A percentile compares a stretch with the other conserved stretches of the same genome.
phyloP scores from a whole-genome alignment of 2,888 invertebrate genomes.

The Digitonthophagus gazella region DNA sequence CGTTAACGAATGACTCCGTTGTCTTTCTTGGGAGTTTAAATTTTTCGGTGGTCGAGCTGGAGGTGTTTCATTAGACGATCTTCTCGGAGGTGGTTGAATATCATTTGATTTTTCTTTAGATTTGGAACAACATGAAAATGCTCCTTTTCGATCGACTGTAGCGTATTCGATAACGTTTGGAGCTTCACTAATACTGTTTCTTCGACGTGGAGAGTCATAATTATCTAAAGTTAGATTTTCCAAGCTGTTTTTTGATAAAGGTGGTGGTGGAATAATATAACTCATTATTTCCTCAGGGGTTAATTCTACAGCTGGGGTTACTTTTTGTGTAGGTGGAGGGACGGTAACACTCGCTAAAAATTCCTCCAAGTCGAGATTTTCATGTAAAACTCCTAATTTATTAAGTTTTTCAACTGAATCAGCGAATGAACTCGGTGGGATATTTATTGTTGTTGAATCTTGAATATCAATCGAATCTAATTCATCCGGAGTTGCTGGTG shows the following conservation, averaged over 20 bases:
- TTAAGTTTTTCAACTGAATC: conserved; percentile 56
- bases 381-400: conserved; percentile 48
- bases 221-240: conserved; percentile 32
- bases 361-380: conserved; percentile 69
- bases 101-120: conserved; percentile 52
- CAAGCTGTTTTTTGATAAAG: conserved; percentile 48
- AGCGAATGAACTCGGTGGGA: conserved; percentile 74
- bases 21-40: conserved; percentile 54
- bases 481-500: conserved; percentile 82
- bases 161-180: conserved; percentile 66
- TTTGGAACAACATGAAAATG: conserved; percentile 71
- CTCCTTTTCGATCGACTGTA: conserved; percentile 68
- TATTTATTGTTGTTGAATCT: conserved; percentile 67
- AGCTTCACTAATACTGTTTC: conserved; percentile 55
- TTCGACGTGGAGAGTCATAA: conserved; percentile 20
- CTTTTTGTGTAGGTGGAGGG: conserved; percentile 74
- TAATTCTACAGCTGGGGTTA: conserved; percentile 72
- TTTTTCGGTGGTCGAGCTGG: conserved; percentile 70
- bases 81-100: conserved; percentile 65
- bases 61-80: conserved; percentile 59
- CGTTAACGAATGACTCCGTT: conserved; percentile 58
- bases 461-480: conserved; percentile 63
- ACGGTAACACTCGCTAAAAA: conserved; percentile 81
- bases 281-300: conserved; percentile 83
- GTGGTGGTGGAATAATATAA: conserved; percentile 80